Conservation (phyloP, 2,113 vertebrate genomes). For the Ivindomyrus marchei region DNA sequence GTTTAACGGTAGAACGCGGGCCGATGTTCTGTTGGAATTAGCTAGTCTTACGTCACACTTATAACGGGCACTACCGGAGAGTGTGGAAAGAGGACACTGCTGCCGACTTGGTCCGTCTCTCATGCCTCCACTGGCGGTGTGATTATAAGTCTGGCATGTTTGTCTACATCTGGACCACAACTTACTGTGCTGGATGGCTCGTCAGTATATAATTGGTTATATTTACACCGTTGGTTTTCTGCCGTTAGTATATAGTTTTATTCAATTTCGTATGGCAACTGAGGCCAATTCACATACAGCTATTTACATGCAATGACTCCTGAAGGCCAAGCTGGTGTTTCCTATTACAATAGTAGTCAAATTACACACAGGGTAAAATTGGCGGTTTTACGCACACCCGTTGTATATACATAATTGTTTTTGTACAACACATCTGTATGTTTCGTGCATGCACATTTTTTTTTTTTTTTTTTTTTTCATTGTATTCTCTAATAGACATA, state of each 20-base stretch:
- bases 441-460: not conserved
- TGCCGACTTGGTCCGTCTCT: not conserved
- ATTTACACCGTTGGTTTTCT: not conserved
- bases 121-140: not conserved
- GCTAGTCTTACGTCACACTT: slow-evolving; percentile 20
- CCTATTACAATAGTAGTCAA: not conserved
- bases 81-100: slow-evolving; percentile 7
- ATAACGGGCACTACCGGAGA: slow-evolving; percentile 7
- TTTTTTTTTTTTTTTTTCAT: not conserved
- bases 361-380: not conserved
- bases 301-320: not conserved
- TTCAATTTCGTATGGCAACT: not conserved
- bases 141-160: not conserved
- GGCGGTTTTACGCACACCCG: not conserved
- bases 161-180: not conserved
- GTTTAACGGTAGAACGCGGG: not conserved
- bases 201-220: not conserved
- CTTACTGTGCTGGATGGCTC: not conserved
- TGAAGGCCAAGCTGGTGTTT: not conserved
- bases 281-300: not conserved
- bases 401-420: not conserved
- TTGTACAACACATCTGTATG: not conserved
- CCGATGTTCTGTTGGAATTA: not conserved
- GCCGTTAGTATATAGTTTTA: not conserved
- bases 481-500: not conserved